Percentiles rank a stretch among this genome's conserved stretches.
These are phyloP conservation scores for Lagopus muta DNA, from an alignment of 2,113 vertebrate genomes.

Conservation along the genomic window DNA sequence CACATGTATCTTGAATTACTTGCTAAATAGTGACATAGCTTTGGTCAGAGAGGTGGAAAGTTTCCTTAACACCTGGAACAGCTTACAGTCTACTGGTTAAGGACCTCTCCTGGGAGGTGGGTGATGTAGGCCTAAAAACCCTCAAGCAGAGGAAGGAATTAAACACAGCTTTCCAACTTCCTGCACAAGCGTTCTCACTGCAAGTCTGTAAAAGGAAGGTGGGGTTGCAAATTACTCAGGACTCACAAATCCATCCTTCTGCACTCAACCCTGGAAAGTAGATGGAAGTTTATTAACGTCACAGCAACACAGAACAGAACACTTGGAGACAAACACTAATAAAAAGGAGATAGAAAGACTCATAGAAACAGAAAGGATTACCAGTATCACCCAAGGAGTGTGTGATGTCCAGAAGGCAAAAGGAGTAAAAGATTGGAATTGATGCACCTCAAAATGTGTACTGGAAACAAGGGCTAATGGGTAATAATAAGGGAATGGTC, in stretches of 20 bases:
- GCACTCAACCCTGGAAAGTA: fast-evolving
- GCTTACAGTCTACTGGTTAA: constrained; percentile 37
- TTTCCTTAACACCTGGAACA: constrained; percentile 68
- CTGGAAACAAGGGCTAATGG: not conserved
- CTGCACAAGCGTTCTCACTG: not conserved
- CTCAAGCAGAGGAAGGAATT: constrained; percentile 60
- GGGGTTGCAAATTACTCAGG: fast-evolving
- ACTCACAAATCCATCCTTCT: not conserved
- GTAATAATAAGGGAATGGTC: not conserved
- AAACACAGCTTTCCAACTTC: constrained; percentile 32
- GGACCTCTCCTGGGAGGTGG: constrained; percentile 32
- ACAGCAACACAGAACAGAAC: fast-evolving
- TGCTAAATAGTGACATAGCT: constrained; percentile 42
- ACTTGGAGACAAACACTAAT: fast-evolving
- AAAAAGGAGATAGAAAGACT: not conserved
- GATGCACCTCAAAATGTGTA: not conserved
- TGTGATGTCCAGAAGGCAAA: not conserved
- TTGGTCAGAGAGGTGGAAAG: constrained; percentile 45
- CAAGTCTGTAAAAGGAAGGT: not conserved
- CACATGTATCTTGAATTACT: constrained; percentile 56
- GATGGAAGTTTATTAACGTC: not conserved
- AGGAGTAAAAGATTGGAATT: not conserved
- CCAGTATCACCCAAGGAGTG: fast-evolving
- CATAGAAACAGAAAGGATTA: not conserved
- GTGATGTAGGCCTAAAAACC: constrained; percentile 32